Conservation (phyloP, 1,140 invertebrate genomes). For the Pogonomyrmex californicus region DNA sequence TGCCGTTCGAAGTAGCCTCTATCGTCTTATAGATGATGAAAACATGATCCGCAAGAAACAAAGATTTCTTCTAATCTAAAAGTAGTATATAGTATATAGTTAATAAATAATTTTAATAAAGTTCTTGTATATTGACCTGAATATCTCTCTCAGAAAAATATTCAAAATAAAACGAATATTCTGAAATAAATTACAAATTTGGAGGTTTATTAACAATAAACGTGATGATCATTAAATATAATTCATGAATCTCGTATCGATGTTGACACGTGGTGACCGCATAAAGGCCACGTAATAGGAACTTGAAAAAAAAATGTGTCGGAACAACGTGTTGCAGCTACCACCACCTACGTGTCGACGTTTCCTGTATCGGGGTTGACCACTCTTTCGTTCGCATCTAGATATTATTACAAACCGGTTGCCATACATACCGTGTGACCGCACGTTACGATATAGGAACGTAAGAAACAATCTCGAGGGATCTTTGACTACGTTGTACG, state of each 20-base stretch:
- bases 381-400: conserved; percentile 42
- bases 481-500: background rate
- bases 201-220: background rate
- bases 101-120: conserved; percentile 39
- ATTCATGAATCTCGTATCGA: conserved; percentile 10
- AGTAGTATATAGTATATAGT: background rate
- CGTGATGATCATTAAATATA: background rate
- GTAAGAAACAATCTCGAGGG: conserved; percentile 27
- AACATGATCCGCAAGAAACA: background rate
- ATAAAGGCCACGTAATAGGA: conserved; percentile 17
- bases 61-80: background rate
- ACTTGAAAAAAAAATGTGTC: conserved; percentile 22
- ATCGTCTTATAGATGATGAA: background rate
- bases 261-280: conserved; percentile 27
- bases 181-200: background rate
- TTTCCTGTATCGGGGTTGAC: conserved; percentile 60
- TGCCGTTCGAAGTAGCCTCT: conserved; percentile 78
- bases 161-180: background rate
- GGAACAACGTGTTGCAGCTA: conserved; percentile 1
- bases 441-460: background rate
- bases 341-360: background rate
- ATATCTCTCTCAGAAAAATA: background rate
- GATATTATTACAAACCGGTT: conserved; percentile 81
- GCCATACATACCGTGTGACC: conserved; percentile 77
- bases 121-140: background rate